Conservation (phyloP, 2,797 vertebrate species). For the Artibeus lituratus region DNA sequence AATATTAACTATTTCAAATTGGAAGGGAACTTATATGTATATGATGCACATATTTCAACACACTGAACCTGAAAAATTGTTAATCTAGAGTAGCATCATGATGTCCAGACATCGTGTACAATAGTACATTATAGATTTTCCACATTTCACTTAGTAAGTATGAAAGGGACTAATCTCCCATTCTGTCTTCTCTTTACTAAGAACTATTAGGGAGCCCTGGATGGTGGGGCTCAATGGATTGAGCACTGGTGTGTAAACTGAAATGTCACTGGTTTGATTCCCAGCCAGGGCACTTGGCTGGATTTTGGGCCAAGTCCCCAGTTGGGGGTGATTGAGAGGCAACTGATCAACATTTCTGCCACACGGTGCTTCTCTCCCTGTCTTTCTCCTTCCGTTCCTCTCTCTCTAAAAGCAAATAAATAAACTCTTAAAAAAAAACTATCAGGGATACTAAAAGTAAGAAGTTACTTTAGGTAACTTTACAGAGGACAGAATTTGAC, state of each 20-base stretch:
- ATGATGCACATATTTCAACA: neutral
- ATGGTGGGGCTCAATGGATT: too few relatives aligned
- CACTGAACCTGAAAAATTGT: conserved; percentile 3
- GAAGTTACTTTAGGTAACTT: neutral
- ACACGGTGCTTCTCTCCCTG: too few relatives aligned
- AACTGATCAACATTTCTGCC: too few relatives aligned
- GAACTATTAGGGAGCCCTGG: neutral
- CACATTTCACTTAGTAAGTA: neutral
- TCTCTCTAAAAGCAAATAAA: too few relatives aligned
- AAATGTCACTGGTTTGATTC: too few relatives aligned
- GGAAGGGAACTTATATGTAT: neutral
- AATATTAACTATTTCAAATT: conserved; percentile 37
- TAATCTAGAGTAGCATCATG: neutral
- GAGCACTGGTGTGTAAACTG: too few relatives aligned
- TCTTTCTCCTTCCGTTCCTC: too few relatives aligned
- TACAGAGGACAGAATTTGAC: neutral
- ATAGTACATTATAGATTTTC: neutral
- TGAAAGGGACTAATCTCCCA: neutral
- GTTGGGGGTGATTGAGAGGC: too few relatives aligned
- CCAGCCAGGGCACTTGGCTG: too few relatives aligned
- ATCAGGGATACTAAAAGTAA: neutral
- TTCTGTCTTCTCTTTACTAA: neutral
- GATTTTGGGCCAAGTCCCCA: neutral
- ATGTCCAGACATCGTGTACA: neutral
- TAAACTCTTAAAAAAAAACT: neutral